Evolutionary conservation across 2,888 invertebrate genomes (phyloP).

Genomic region (Caenorhabditis uteleia): DNA sequence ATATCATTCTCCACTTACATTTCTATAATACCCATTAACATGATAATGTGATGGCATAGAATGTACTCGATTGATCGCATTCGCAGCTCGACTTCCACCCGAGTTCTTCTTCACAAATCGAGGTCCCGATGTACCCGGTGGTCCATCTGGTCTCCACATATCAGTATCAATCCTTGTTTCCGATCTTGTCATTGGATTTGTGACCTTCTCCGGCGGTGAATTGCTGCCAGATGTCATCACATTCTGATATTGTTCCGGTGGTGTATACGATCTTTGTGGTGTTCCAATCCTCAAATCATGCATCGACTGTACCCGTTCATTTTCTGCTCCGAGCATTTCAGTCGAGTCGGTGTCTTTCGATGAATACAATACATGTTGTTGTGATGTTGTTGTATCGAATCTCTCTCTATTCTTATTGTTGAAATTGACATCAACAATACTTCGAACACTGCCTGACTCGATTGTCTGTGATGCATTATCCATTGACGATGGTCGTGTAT

Average conservation of each 20-base stretch:
- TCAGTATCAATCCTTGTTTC: constrained; percentile 34
- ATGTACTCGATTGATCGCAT: constrained; percentile 54
- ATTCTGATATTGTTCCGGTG: constrained; percentile 13
- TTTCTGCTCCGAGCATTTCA: constrained; percentile 8
- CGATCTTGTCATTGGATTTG: constrained; percentile 30
- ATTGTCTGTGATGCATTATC: constrained; percentile 52
- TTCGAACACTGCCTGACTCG: constrained; percentile 30
- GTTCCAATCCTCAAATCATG: constrained; percentile 16
- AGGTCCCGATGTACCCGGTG: constrained; percentile 9
- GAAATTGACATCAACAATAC: constrained; percentile 45
- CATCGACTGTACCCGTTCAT: constrained; percentile 24
- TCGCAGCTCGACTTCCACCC: constrained; percentile 34
- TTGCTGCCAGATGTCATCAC: constrained; percentile 8
- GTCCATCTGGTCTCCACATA: constrained; percentile 16
- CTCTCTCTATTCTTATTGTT: constrained; percentile 33
- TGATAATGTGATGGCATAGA: constrained; percentile 58
- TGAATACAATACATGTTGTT: constrained; percentile 17
- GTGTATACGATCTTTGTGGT: constrained; percentile 27
- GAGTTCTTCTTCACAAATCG: constrained; percentile 50
- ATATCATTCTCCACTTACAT: no score
- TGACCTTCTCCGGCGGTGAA: constrained; percentile 14
- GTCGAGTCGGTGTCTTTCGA: constrained; percentile 1
- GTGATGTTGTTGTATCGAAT: constrained; percentile 22
- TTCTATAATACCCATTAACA: constrained; percentile 36
- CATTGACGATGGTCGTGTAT: constrained; percentile 41